Conservation (phyloP, 2,113 vertebrate species). For the Lasiurus cinereus region DNA sequence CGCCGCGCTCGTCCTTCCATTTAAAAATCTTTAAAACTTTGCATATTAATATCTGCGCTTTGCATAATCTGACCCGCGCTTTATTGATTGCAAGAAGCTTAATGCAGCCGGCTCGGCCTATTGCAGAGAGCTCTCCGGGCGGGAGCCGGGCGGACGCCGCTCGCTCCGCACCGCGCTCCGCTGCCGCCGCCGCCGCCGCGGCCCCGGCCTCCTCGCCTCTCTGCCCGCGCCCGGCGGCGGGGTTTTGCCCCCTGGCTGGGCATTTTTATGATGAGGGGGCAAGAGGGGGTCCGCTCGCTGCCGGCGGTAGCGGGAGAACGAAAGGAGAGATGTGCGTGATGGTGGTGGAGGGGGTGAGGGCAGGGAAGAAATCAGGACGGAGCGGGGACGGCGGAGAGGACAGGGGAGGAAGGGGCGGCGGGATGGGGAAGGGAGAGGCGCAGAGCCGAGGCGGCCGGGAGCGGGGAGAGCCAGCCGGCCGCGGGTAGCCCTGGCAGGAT, state of each 20-base stretch:
- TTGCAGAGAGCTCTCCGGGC: constrained; percentile 83
- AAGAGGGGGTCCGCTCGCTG: neutral
- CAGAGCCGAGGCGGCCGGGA: neutral
- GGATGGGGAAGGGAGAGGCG: constrained; percentile 22
- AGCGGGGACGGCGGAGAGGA: constrained; percentile 10
- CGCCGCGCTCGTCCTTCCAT: constrained; percentile 84
- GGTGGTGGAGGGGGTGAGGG: neutral
- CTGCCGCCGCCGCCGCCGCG: constrained; percentile 64
- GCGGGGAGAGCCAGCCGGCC: neutral
- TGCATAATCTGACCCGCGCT: constrained; percentile 87
- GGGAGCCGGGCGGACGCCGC: constrained; percentile 80
- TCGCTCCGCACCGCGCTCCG: constrained; percentile 78
- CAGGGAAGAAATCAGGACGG: constrained; percentile 18
- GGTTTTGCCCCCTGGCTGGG: constrained; percentile 78
- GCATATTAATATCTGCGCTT: constrained; percentile 90
- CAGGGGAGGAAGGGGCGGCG: constrained; percentile 34
- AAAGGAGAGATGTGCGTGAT: neutral
- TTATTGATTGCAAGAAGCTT: constrained; percentile 88
- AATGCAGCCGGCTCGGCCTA: constrained; percentile 85
- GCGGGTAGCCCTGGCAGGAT: constrained; percentile 38
- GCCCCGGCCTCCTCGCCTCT: constrained; percentile 72
- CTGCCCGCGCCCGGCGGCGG: constrained; percentile 53
- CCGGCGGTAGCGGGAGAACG: neutral
- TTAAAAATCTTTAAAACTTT: constrained; percentile 89
- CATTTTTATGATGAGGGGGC: constrained; percentile 77